Conservation (phyloP, 2,797 vertebrate genomes). For the Lutjanus argentimaculatus region DNA sequence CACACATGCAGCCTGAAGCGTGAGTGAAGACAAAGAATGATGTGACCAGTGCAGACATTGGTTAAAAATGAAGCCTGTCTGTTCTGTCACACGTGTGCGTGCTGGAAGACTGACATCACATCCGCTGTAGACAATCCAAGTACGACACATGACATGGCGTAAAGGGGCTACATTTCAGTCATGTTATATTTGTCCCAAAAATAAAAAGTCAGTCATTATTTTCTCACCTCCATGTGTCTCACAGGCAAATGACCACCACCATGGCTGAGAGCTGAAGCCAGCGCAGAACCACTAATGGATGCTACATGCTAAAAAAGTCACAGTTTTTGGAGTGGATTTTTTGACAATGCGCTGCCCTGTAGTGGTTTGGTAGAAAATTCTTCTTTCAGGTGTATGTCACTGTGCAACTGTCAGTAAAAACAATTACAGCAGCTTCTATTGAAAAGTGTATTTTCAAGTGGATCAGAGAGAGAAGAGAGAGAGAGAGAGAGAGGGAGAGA, state of each 20-base stretch:
- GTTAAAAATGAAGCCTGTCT: background rate
- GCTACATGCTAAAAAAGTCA: conserved; percentile 6
- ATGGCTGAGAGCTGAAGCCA: conserved; percentile 17
- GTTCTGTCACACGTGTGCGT: background rate
- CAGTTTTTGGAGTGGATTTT: conserved; percentile 14
- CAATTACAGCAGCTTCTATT: background rate
- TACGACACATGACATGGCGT: background rate
- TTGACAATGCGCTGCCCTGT: conserved; percentile 7
- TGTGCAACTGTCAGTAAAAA: background rate
- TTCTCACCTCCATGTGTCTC: conserved; percentile 12
- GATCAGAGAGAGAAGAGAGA: too few species aligned
- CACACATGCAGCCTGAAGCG: background rate
- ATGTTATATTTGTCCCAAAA: background rate
- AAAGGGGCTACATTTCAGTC: background rate
- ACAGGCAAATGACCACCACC: conserved; percentile 15
- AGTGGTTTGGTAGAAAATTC: background rate
- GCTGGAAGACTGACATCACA: background rate
- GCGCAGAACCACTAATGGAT: conserved; percentile 6
- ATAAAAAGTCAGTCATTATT: conserved; percentile 25
- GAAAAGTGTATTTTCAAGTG: too few species aligned
- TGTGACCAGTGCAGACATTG: background rate
- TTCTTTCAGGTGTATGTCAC: background rate
- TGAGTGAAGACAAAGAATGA: background rate
- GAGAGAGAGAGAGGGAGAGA: too few species aligned
- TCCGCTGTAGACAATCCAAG: background rate